phyloP scores from a whole-genome alignment of 2,113 vertebrate species.

The Bubo scandiacus region DNA sequence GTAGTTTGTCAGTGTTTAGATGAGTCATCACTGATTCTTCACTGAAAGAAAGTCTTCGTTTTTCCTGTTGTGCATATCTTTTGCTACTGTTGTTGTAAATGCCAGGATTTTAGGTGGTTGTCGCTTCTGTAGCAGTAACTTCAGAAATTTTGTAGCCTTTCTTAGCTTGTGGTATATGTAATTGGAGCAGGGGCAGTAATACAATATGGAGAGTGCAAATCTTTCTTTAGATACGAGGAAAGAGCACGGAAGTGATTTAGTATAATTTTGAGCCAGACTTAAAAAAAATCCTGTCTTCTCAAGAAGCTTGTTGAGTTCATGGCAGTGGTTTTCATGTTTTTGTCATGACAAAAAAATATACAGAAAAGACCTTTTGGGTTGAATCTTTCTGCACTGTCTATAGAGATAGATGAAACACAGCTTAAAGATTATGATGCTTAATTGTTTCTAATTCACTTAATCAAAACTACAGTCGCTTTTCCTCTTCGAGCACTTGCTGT shows the following conservation, averaged over 20 bases:
- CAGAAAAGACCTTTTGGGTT: neutral
- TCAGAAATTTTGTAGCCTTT: neutral
- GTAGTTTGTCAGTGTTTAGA: neutral
- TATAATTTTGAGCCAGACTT: neutral
- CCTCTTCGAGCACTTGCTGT: neutral
- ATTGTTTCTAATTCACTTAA: neutral
- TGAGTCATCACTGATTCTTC: neutral
- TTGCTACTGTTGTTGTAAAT: neutral
- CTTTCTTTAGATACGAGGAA: neutral
- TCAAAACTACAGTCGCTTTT: neutral
- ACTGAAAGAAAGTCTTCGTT: neutral
- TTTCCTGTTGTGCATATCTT: neutral
- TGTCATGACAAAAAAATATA: neutral
- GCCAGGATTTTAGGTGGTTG: neutral
- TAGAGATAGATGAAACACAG: neutral
- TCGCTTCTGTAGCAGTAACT: neutral
- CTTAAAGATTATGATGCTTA: neutral
- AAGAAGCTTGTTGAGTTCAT: neutral
- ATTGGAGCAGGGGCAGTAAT: neutral
- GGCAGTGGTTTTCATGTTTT: neutral
- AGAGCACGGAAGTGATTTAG: neutral
- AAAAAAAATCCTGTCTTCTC: neutral
- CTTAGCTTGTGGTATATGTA: neutral
- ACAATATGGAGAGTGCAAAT: neutral
- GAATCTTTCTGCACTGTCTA: neutral